A percentile compares a stretch with the other conserved stretches of the same genome.
These are phyloP conservation scores for Hippocampus kuda DNA, from an alignment of 2,797 vertebrate species.

Conservation along the genomic window DNA sequence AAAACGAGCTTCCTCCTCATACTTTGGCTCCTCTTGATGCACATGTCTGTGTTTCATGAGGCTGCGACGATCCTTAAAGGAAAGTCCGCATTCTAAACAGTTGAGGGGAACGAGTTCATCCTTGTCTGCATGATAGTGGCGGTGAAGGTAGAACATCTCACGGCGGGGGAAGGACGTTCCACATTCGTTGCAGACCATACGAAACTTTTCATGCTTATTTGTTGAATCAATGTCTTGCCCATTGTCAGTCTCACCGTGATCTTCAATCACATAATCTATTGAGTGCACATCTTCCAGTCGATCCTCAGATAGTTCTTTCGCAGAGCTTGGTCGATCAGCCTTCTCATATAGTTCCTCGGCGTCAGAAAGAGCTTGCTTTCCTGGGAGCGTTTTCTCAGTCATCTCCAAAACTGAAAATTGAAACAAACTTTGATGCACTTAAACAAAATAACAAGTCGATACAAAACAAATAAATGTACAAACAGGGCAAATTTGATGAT, in stretches of 20 bases:
- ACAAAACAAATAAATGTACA: neutral
- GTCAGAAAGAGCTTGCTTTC: slow-evolving; percentile 14
- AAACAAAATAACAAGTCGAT: slow-evolving; percentile 5
- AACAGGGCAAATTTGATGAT: neutral
- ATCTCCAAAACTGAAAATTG: slow-evolving; percentile 4
- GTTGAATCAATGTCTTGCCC: slow-evolving; percentile 11
- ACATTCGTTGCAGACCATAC: slow-evolving; percentile 65
- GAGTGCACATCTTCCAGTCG: slow-evolving; percentile 6
- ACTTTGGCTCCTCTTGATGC: slow-evolving; percentile 53
- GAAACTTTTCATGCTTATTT: slow-evolving; percentile 44
- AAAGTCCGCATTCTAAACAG: slow-evolving; percentile 71
- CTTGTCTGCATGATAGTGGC: slow-evolving; percentile 68
- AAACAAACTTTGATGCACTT: neutral
- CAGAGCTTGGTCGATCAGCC: slow-evolving; percentile 6
- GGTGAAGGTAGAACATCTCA: slow-evolving; percentile 72
- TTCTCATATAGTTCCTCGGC: slow-evolving; percentile 8
- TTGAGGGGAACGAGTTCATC: slow-evolving; percentile 67
- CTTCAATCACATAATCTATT: slow-evolving; percentile 13
- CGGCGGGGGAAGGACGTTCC: slow-evolving; percentile 66
- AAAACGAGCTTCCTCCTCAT: slow-evolving; percentile 26
- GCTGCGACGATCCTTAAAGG: slow-evolving; percentile 71
- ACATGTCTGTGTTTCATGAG: slow-evolving; percentile 71
- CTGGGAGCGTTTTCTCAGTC: slow-evolving; percentile 18
- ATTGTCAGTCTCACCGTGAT: slow-evolving; percentile 4
- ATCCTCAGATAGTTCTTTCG: slow-evolving; percentile 6